Base-by-base conservation (phyloP, 2,888 invertebrate genomes). In the Platycheirus rosarum region DNA sequence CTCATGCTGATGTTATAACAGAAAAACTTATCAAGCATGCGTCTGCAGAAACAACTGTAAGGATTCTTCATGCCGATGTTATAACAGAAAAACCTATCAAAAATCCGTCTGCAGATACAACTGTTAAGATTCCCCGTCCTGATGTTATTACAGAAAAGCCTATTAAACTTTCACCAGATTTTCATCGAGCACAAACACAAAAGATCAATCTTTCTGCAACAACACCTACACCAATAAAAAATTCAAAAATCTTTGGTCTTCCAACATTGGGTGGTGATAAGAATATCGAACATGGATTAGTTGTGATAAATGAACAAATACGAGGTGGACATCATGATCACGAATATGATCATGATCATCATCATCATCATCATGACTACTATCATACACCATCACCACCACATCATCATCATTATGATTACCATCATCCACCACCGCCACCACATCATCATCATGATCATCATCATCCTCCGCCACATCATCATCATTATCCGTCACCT, bases 401-500 rank as follows among this genome's bases (percentile, higher is more conserved):
- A 23, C 23, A 2, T 11, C 37, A 51, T 13, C 9, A n/a, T 16
- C 57, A 60, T 49, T 29, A 44, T 9, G 16, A 9, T 35, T 23
- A 75, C 9, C 53, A 48, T 18, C 44, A 26, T 13, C 49, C 53
- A 5, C 51, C 65, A 4, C 55, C 37, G 14, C 32, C 62, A 1
- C 62, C 44, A 2, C 60, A 46, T 66, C 16, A 70, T 18, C 49
- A 46, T n/a, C 8, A 62, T 49, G 44, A 60, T 6, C 48, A 49
- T 40, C 57, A 26, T 9, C 20, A 8, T 9, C 57, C 68, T 2
- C 35, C 68, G 8, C 53, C 68, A 7, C 60, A 48, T 35, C 14
- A 71, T 37, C 57, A 35, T 6, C 60, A 60, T 20, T 53, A 48
- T 74, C 49, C 69, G 0, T 42, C 29, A 44, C 35, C 55, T 44